Base-by-base conservation (phyloP, 2,113 vertebrate species). In the Miniopterus natalensis region DNA sequence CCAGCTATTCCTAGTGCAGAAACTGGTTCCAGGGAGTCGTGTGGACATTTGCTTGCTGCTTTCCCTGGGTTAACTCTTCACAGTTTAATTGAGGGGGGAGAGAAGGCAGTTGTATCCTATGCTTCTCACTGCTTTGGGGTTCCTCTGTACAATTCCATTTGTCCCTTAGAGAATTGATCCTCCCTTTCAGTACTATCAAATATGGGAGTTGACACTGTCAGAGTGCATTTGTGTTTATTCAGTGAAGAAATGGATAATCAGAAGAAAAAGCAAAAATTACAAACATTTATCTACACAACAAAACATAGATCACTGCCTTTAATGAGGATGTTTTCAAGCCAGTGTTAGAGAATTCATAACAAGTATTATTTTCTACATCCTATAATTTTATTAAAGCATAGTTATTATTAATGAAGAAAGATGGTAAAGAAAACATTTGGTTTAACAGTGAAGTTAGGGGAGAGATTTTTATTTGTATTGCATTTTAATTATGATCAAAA, bases 301-400 rank as follows among this genome's bases (percentile, higher is more conserved):
- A 96, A 94, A 96, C 70, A 42, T 57, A 95, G 92, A 96, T 59
- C 88, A 68, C 87, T 75, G 71, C 29, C 70, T 97, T 96, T 95
- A 97, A 90, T 87, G 70, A 95, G 17, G 20, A 94, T 94, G 87
- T 94, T 97, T 96, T 40, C 66, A 83, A 84, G 80, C 47, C 79
- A 65, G 29, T 84, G 80, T 84, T 95, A 90, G 84, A 74, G 89
- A 97, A 97, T 96, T 97, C 90, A 84, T 71, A 29, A 93, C 95
- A 96, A 97, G 84, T 63, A 94, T 90, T 96, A 97, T 91, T 98
- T 97, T 92, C 84, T 92, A 66, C 63, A 92, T 96, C 86, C 63
- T 95, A 79, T 98, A 93, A 95, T 97, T 97, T 97, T 98, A 97
- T 96, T 97, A 97, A 20, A 96, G 66, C 87, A 89, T 66, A 95